Evolutionary conservation across 1,140 invertebrate species (phyloP).

Genomic region (Rhynchophorus ferrugineus): DNA sequence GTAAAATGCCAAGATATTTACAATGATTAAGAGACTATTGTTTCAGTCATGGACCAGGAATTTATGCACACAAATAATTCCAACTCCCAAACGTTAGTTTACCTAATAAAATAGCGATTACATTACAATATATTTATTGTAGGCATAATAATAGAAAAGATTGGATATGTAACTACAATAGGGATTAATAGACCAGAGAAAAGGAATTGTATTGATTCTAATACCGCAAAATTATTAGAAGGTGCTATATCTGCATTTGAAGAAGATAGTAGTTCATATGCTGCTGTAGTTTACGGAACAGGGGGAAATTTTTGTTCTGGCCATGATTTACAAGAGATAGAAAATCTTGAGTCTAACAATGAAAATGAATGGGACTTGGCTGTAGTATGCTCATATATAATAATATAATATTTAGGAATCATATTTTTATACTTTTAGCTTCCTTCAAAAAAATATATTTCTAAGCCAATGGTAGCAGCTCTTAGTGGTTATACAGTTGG

Average conservation of each 20-base stretch:
- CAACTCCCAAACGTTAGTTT: too few relatives aligned
- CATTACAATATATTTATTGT: too few relatives aligned
- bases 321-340: constrained; percentile 69
- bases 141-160: constrained; percentile 52
- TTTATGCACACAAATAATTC: too few relatives aligned
- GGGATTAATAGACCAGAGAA: constrained; percentile 79
- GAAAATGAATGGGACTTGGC: not conserved
- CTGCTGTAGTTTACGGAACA: constrained; percentile 76
- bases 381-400: not conserved
- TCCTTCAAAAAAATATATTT: constrained; percentile 11
- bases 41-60: too few relatives aligned
- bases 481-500: constrained; percentile 83
- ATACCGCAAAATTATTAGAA: constrained; percentile 57
- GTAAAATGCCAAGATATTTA: not conserved
- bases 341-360: constrained; percentile 39
- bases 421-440: constrained; percentile 9
- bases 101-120: too few relatives aligned
- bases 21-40: not conserved
- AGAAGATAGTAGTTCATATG: constrained; percentile 56
- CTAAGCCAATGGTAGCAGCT: constrained; percentile 78
- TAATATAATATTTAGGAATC: too few relatives aligned
- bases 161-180: constrained; percentile 61
- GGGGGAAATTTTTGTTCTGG: constrained; percentile 89
- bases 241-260: constrained; percentile 74
- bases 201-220: constrained; percentile 70